phyloP scores from a whole-genome alignment of 2,888 invertebrate species.

The Patella caerulea region DNA sequence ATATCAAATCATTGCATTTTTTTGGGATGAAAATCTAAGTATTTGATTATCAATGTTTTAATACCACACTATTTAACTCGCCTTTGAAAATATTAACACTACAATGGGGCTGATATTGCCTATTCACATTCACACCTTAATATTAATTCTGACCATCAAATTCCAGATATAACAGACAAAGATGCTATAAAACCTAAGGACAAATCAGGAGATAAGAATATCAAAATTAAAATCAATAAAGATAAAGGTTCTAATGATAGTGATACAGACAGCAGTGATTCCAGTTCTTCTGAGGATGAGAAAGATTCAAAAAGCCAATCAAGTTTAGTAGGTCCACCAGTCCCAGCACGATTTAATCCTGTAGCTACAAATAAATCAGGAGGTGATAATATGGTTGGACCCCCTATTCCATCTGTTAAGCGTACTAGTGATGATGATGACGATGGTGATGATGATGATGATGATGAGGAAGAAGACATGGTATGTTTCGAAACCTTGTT shows the following conservation, averaged over 20 bases:
- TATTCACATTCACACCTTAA: too few species aligned
- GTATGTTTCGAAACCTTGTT: background rate
- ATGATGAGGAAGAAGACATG: conserved; percentile 19
- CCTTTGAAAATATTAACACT: too few species aligned
- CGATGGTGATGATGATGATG: conserved; percentile 41
- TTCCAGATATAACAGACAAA: too few species aligned
- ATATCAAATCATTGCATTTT: too few species aligned
- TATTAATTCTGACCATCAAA: too few species aligned
- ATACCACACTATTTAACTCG: too few species aligned
- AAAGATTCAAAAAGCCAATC: background rate
- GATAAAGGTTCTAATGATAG: conserved; percentile 27
- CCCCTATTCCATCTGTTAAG: conserved; percentile 44
- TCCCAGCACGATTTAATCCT: conserved; percentile 42
- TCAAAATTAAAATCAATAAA: conserved; percentile 17
- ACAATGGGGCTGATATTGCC: too few species aligned
- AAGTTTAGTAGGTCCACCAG: conserved; percentile 52
- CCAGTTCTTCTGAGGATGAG: conserved; percentile 11
- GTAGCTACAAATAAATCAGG: conserved; percentile 58
- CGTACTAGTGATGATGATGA: conserved; percentile 13
- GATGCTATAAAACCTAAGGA: conserved; percentile 5
- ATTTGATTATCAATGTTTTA: too few species aligned
- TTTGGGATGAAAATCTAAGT: too few species aligned
- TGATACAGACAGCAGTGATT: conserved; percentile 28
- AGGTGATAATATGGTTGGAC: conserved; percentile 57
- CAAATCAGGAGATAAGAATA: conserved; percentile 14